These are phyloP conservation scores for Amblyjoppa proteus DNA, from an alignment of 2,888 invertebrate genomes.

Conservation along the genomic window DNA sequence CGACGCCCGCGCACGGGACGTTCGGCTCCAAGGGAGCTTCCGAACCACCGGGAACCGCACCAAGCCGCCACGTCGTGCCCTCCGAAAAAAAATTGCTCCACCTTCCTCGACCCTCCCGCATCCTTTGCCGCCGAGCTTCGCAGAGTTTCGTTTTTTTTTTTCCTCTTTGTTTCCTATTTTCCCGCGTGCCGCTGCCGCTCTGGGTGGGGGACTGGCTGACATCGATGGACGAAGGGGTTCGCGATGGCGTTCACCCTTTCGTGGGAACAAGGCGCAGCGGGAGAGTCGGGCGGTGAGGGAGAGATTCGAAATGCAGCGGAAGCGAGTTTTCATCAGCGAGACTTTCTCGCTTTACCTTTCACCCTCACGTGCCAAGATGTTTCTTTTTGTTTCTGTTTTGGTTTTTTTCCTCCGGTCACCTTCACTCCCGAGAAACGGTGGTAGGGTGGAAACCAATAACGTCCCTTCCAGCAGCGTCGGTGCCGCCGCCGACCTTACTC, in stretches of 20 bases:
- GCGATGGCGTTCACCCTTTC: constrained; percentile 11
- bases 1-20: constrained; percentile 49
- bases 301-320: constrained; percentile 19
- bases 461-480: constrained; percentile 39
- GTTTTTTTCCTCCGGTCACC: background rate
- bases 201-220: constrained; percentile 35
- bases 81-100: constrained; percentile 42
- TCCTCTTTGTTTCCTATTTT: constrained; percentile 37
- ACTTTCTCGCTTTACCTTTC: constrained; percentile 43
- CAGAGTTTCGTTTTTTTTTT: constrained; percentile 8
- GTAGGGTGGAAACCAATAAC: constrained; percentile 46
- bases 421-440: constrained; percentile 8
- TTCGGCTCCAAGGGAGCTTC: constrained; percentile 55
- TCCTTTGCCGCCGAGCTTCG: constrained; percentile 40
- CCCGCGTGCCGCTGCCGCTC: constrained; percentile 36
- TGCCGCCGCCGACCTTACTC: constrained; percentile 34
- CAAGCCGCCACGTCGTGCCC: constrained; percentile 17
- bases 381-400: constrained; percentile 30
- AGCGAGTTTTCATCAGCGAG: constrained; percentile 50
- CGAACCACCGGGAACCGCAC: constrained; percentile 24
- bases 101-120: constrained; percentile 33
- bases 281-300: background rate
- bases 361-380: constrained; percentile 43
- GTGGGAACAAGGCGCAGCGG: background rate
- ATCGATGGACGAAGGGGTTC: constrained; percentile 53